phyloP scores from a whole-genome alignment of 2,113 vertebrate species.

The Tragelaphus scriptus region DNA sequence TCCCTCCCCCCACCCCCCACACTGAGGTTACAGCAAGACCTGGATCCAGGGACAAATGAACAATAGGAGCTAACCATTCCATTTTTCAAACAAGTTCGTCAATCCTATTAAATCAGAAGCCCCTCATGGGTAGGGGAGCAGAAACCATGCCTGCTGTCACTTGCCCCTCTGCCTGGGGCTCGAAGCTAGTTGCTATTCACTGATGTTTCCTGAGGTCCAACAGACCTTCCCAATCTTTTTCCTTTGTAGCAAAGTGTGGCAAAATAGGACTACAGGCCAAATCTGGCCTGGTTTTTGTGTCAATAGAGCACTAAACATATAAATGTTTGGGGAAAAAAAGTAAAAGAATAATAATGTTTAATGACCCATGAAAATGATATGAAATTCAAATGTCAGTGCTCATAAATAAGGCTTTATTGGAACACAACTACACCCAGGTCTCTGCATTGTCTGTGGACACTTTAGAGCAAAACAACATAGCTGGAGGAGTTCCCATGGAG shows the following conservation, averaged over 20 bases:
- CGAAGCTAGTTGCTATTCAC: accelerated
- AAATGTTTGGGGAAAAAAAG: not conserved
- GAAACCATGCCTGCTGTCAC: accelerated
- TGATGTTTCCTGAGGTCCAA: not conserved
- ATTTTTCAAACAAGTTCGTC: not conserved
- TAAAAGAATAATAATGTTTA: not conserved
- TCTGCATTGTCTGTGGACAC: not conserved
- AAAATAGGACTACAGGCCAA: not conserved
- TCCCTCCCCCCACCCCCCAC: accelerated
- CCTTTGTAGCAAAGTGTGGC: not conserved
- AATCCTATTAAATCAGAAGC: not conserved
- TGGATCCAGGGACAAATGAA: not conserved
- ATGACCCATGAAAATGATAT: not conserved
- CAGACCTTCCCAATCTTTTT: not conserved
- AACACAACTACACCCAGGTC: not conserved
- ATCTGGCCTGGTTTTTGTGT: not conserved
- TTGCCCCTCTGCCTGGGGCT: no score
- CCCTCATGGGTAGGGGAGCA: not conserved
- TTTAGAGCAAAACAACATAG: not conserved
- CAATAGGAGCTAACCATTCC: not conserved
- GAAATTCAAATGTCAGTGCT: not conserved
- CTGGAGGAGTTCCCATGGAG: not conserved
- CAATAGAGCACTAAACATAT: not conserved
- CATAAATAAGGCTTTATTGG: not conserved
- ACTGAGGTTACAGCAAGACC: not conserved